Base-by-base conservation (phyloP, 2,113 vertebrate species). In the Lampris incognitus region DNA sequence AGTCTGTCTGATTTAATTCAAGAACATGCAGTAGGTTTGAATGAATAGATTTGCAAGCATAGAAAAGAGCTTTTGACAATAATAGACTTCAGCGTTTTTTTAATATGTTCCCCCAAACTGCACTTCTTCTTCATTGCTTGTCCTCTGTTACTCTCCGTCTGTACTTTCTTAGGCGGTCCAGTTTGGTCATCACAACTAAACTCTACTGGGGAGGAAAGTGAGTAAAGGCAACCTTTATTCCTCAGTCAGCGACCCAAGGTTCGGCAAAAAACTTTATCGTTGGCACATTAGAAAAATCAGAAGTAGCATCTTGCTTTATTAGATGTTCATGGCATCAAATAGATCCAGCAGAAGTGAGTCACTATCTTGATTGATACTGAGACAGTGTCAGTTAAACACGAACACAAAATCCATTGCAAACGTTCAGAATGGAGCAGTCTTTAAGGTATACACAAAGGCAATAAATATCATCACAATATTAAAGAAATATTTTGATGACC, bases 181-280 rank as follows among this genome's bases (percentile, higher is more conserved):
- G 97, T 83, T 89, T 99, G 87, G 97, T 99, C 87, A 99, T 99
- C 68, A 99, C 98, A 63, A 99, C 98, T 3, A 99, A 99, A 88
- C 95, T 99, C 51, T 99, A 98, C 94, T 99, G 98, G 98, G 98
- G 98, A 83, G 98, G 98, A 95, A 99, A 97, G 98, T 99, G 95
- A 97, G 98, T 98, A 46, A 39, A 24, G 24, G 1, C 74, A 24
- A n/a, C 38, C 69, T 36, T 52, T 24, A 24, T 24, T 24, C 24
- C 24, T 24, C 24, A 24, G 24, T 24, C 24, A 24, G 24, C 0
- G 24, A 24, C 24, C 24, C 24, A 11, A 52, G 8, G 11, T 5
- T 9, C 4, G 4, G 8, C 8, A 10, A 10, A 10, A 7, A 52
- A 52, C 4, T 57, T n/a, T 36, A 57, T 38, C 5, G 36, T 38